Evolutionary conservation across 2,113 vertebrate genomes (phyloP), one percentile per base, ranked within the genome.

Genomic region (Megalops atlanticus): DNA sequence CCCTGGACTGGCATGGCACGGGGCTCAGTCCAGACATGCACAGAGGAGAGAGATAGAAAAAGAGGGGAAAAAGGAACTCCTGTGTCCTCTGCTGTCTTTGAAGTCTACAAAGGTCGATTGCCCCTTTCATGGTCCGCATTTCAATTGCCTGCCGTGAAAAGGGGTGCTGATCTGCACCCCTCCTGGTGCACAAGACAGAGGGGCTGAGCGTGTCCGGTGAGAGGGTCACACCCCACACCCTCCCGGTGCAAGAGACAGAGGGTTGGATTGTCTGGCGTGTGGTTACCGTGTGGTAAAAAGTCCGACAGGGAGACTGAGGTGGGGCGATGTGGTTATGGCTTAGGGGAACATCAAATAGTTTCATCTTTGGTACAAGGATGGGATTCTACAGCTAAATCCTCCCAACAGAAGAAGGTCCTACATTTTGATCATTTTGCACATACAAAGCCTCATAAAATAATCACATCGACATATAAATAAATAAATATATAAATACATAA

Each of bases 341-440:
- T 92, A 92, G 92, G 93, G 91, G 91, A 92, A 92, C 90, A 91
- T 92, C 90, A 91, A 88, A 90, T 92, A 93, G 90, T 90, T 92
- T 93, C 87, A 89, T 95, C 93, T 95, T 95, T 95, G 94, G 94
- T 94, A 95, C 93, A 89, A 92, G 81, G 92, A 94, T 94, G 92
- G 94, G 92, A 92, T 90, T 88, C 90, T 91, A 92, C 89, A 91
- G 89, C 90, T 91, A 93, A 91, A 92, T 90, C 87, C 89, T 89
- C 93, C 92, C 92, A 94, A 93, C 92, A 89, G 91, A 90, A 92
- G 86, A 91, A 92, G 89, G 86, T 91, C 79, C 91, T 84, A 90
- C 88, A 39, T 43, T 71, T 69, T 52, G 41, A 72, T 52, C 33
- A 24, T 18, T 36, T 91, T 90, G 92, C 89, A 92, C 90, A 92